Base-by-base conservation (phyloP, 2,888 invertebrate genomes). In the Apodemia duryi region DNA sequence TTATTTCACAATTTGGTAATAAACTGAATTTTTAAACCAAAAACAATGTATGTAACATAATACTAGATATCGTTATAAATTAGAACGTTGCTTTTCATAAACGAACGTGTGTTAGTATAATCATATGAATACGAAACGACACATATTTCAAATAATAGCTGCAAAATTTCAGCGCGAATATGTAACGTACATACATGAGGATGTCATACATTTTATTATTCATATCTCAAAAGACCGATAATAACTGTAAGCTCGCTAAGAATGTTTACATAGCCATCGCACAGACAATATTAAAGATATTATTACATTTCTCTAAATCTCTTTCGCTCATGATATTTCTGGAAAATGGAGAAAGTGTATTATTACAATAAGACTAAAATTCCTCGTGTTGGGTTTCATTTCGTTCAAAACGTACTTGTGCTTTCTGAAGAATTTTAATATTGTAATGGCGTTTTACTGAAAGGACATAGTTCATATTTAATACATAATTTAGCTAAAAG, bases 221-320 rank as follows among this genome's bases (percentile, higher is more conserved):
- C 79, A 79, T 76, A 75, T 69, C 73, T 71, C 67, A 64, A 62
- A 65, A 72, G 69, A 72, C 72, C 72, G 77, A 79, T 80, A 78
- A 83, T 78, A 80, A 77, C 75, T 73, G 70, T 73, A 78, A 76
- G 67, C 75, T 70, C 71, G 70, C 74, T 74, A 74, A 77, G 74
- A 78, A 82, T 83, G 77, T 84, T 83, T 83, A 80, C 78, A 78
- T 74, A 79, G 74, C 78, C 75, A 80, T 82, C 75, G 77, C 71
- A 65, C 71, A 71, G 72, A 74, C 77, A 78, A 80, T 83, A 85
- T 83, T 82, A 84, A 80, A 84, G 78, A 79, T 81, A 83, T 84
- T 85, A 85, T 85, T 83, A 85, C 81, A 81, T 83, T 82, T 64
- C 64, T 64, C 64, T 49, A 28, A 64, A 64, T 64, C 61, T 38